Evolutionary conservation across 2,888 invertebrate species (phyloP).

Genomic region (Cantharis nigra): DNA sequence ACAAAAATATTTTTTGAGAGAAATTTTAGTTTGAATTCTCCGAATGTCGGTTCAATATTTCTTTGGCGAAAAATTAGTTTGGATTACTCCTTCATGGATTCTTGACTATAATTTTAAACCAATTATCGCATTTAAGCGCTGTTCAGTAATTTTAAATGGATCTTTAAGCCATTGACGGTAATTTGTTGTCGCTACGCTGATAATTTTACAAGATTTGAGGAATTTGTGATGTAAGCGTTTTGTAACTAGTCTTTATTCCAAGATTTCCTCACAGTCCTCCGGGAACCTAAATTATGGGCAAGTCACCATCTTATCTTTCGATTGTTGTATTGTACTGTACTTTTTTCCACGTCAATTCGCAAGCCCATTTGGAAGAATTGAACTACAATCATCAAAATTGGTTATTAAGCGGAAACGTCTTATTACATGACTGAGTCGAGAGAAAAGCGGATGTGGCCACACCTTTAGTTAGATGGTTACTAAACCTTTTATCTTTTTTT

Average conservation of each 20-base stretch:
- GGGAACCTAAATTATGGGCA: not conserved
- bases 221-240: not conserved
- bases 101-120: not conserved
- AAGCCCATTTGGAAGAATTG: not conserved
- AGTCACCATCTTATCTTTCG: not conserved
- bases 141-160: not conserved
- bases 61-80: not conserved
- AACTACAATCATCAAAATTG: not conserved
- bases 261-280: not conserved
- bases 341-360: not conserved
- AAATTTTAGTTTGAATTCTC: not conserved
- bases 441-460: constrained; percentile 15
- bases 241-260: not conserved
- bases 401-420: constrained; percentile 8
- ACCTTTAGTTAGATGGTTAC: constrained; percentile 3
- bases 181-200: not conserved
- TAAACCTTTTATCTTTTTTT: not conserved
- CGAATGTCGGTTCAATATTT: too few species aligned
- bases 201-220: not conserved
- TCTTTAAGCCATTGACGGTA: not conserved
- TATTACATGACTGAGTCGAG: constrained; percentile 7
- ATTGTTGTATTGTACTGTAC: not conserved
- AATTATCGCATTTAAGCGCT: not conserved
- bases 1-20: not conserved
- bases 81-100: not conserved